Evolutionary conservation across 2,113 vertebrate species (phyloP), one percentile per base, ranked within the genome.

Genomic region (Apaloderma vittatum): DNA sequence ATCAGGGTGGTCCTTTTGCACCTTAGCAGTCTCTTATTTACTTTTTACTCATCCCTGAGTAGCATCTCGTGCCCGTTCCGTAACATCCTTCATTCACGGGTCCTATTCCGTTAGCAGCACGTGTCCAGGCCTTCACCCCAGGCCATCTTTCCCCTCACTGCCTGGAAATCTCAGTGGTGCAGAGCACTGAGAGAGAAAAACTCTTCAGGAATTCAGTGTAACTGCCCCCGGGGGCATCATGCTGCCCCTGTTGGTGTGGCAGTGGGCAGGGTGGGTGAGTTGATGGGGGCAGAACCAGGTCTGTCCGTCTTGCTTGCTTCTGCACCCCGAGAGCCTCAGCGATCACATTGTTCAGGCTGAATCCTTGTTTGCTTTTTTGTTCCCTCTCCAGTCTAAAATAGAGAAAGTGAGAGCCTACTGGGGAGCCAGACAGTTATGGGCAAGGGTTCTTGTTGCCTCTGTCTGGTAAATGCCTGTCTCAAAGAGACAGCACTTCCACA

Each of bases 31-130:
- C n/a, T n/a, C 21, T 48, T 29, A 17, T 45, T 45, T 45, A 45
- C 22, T 80, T 48, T 23, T 66, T 8, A 5, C 34, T 58, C 27
- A 6, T 77, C 5, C 46, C 52, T 0, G 0, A 11, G 45, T 9
- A 37, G 26, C n/a, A 13, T 32, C 51, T 54, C 30, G 54, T 81
- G 36, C 51, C 36, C 0, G 0, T 37, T 88, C 46, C 0, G 0
- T 8, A 9, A 5, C 54, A 3, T 6, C 52, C 54, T 71, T 52
- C 8, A 3, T 37, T 37, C 43, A 49, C 58, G 88, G 40, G 11
- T 40, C 72, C 72, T 62, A 11, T 49, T 51, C 9, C 1, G 0
- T 27, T 27, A 46, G 46, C 45, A 54, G 67, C 37, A 2, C 7
- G 0, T 29, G 13, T 61, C 61, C 34, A 30, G 59, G 21, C n/a